Conservation (phyloP, 2,113 vertebrate genomes). For the Donacobius atricapilla region DNA sequence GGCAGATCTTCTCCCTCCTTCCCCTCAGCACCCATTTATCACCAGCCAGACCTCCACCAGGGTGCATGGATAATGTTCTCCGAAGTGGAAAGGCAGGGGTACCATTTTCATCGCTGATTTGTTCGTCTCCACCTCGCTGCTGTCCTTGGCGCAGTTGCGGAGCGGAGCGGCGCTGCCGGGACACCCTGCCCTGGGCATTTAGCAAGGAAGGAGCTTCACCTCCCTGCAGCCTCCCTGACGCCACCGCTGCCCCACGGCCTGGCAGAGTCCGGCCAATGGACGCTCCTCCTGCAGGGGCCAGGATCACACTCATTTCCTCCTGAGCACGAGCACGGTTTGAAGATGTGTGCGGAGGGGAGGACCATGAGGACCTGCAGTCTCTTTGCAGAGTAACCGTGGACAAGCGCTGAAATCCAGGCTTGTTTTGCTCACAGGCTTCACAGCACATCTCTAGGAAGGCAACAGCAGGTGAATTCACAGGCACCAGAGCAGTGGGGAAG, state of each 20-base stretch:
- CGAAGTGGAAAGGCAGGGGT: constrained; percentile 32
- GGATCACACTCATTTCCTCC: neutral
- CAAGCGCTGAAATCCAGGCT: neutral
- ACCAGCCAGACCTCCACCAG: neutral
- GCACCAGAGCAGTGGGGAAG: neutral
- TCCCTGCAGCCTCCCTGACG: neutral
- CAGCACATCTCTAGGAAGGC: neutral
- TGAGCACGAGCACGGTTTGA: neutral
- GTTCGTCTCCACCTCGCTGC: neutral
- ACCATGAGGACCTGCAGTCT: neutral
- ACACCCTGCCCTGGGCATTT: neutral
- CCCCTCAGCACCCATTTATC: constrained; percentile 13
- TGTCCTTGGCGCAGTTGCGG: neutral
- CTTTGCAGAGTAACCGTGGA: neutral
- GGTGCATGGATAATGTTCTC: neutral
- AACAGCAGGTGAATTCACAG: neutral
- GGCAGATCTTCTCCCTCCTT: neutral
- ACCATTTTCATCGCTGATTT: constrained; percentile 38
- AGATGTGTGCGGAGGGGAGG: neutral
- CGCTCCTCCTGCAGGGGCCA: neutral
- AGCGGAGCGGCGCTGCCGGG: neutral
- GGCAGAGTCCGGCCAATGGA: neutral
- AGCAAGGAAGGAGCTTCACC: neutral
- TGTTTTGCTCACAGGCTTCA: neutral
- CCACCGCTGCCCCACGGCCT: neutral